Evolutionary conservation across 2,113 vertebrate species (phyloP).

Genomic region (Vanacampus margaritifer): DNA sequence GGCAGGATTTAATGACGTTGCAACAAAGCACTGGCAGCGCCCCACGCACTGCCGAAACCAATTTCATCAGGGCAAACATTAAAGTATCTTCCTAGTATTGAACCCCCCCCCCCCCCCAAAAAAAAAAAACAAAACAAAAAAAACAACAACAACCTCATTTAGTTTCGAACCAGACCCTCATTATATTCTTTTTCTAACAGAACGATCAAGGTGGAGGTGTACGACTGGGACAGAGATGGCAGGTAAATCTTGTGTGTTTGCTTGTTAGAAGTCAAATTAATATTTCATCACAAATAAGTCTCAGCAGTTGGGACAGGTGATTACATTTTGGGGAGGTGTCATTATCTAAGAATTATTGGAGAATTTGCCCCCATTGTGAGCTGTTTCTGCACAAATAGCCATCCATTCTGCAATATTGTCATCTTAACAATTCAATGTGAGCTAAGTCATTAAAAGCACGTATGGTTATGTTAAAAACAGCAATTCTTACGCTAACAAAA

Average conservation of each 20-base stretch:
- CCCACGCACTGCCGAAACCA: not conserved
- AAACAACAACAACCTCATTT: not conserved
- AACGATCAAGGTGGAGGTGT: conserved; percentile 91
- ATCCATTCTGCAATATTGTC: not conserved
- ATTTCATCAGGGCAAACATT: not conserved
- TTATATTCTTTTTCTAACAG: conserved; percentile 60
- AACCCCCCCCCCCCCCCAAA: no score
- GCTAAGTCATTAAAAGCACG: no score
- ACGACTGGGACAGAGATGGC: conserved; percentile 93
- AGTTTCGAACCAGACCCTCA: not conserved
- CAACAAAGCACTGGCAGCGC: not conserved
- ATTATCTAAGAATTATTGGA: not conserved
- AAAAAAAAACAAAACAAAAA: no score
- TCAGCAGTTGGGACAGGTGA: not conserved
- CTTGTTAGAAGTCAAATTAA: not conserved
- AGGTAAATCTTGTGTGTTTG: conserved; percentile 69
- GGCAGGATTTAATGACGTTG: not conserved
- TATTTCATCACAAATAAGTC: not conserved
- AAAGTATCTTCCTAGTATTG: not conserved
- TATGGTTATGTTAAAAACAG: no score
- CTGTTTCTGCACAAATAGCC: not conserved
- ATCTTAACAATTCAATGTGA: no score
- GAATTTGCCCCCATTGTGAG: not conserved
- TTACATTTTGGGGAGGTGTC: not conserved
- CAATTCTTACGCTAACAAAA: no score